Evolutionary conservation across 1,140 invertebrate species (phyloP).

Genomic region (Tetramorium alpestre): DNA sequence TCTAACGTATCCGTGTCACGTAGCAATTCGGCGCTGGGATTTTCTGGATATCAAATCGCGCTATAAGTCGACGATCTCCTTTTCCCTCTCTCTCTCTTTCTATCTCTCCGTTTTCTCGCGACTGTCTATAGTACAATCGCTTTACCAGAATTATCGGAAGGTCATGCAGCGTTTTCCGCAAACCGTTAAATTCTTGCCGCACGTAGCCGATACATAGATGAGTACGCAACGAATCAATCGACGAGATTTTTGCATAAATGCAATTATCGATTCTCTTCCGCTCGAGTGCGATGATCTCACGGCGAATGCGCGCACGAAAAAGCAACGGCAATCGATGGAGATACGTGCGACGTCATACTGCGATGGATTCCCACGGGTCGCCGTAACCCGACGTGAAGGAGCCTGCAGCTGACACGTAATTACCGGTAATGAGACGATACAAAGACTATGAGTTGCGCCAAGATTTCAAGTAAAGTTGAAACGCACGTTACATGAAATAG

Average conservation of each 20-base stretch:
- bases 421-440: conserved; percentile 50
- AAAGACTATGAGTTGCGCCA: conserved; percentile 12
- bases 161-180: not conserved
- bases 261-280: conserved; percentile 10
- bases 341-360: conserved; percentile 54
- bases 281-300: not conserved
- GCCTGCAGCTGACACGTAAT: conserved; percentile 55
- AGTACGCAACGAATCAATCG: conserved; percentile 47
- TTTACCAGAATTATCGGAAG: not conserved
- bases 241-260: conserved; percentile 21
- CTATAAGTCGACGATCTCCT: conserved; percentile 58
- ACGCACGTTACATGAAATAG: conserved; percentile 6
- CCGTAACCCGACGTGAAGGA: conserved; percentile 45
- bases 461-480: conserved; percentile 21
- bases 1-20: conserved; percentile 44
- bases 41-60: conserved; percentile 54
- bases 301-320: conserved; percentile 20
- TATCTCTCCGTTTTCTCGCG: not conserved
- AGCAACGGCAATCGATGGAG: conserved; percentile 45
- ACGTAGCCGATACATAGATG: conserved; percentile 1
- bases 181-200: not conserved
- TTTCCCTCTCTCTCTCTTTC: not conserved
- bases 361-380: conserved; percentile 51
- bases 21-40: conserved; percentile 50
- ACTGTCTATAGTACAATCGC: not conserved